These are phyloP conservation scores for Minunthozetes semirufus DNA, from an alignment of 2,888 invertebrate species.

Conservation along the genomic window DNA sequence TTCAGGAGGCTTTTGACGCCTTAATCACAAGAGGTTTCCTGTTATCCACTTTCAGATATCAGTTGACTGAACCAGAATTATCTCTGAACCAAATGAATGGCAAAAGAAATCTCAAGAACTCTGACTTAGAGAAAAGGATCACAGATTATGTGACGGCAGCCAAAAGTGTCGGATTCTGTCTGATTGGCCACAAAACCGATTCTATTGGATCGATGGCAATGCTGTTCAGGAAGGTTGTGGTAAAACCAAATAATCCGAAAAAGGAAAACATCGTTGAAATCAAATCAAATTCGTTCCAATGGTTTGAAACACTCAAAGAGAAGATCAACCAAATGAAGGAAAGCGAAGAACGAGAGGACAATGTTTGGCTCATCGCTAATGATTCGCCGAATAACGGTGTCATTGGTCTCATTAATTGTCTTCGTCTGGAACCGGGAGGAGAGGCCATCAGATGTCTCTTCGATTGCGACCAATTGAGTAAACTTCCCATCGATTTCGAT, in stretches of 20 bases:
- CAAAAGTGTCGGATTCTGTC: neutral
- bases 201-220: conserved; percentile 13
- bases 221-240: neutral
- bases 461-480: neutral
- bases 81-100: neutral
- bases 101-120: neutral
- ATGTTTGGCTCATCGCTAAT: conserved; percentile 59
- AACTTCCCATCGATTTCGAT: neutral
- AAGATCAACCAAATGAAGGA: conserved; percentile 94
- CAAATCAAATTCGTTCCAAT: conserved; percentile 55
- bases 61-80: conserved; percentile 7
- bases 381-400: conserved; percentile 65
- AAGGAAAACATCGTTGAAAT: conserved; percentile 56
- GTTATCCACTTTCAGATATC: neutral
- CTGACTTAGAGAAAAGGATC: neutral
- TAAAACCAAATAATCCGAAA: neutral
- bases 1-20: neutral
- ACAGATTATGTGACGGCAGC: neutral
- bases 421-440: conserved; percentile 54
- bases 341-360: conserved; percentile 81
- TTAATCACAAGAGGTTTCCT: neutral
- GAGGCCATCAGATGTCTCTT: neutral
- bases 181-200: neutral
- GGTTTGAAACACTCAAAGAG: conserved; percentile 59
- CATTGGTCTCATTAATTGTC: conserved; percentile 80